Conservation (phyloP, 2,888 invertebrate genomes). For the Gymnosoma rotundatum region DNA sequence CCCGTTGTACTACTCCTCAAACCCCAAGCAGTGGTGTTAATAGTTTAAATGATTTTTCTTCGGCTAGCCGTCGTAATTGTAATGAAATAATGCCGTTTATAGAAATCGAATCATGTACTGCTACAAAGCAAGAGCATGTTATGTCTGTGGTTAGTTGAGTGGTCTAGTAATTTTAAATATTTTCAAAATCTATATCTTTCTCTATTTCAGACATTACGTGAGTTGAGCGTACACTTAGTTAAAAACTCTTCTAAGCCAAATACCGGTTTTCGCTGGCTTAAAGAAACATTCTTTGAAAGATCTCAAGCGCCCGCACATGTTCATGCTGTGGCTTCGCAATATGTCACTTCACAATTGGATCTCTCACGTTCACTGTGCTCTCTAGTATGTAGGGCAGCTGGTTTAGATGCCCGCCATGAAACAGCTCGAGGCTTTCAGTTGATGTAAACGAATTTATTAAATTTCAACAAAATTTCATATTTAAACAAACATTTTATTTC, state of each 20-base stretch:
- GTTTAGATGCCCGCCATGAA: slow-evolving; percentile 86
- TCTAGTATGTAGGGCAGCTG: slow-evolving; percentile 87
- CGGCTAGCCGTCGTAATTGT: slow-evolving; percentile 81
- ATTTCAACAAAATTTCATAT: not conserved
- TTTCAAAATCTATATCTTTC: too few species aligned
- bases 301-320: slow-evolving; percentile 87
- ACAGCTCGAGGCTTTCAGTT: slow-evolving; percentile 90
- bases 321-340: slow-evolving; percentile 91
- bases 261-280: slow-evolving; percentile 82
- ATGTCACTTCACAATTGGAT: slow-evolving; percentile 91
- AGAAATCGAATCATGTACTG: slow-evolving; percentile 92
- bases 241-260: slow-evolving; percentile 84
- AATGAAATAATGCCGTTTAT: slow-evolving; percentile 89
- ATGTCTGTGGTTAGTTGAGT: slow-evolving; percentile 88
- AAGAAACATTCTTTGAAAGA: slow-evolving; percentile 82
- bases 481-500: slow-evolving; percentile 2
- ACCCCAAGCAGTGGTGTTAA: slow-evolving; percentile 86
- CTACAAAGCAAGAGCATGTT: slow-evolving; percentile 93
- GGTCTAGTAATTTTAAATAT: not conserved
- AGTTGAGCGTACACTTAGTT: slow-evolving; percentile 91
- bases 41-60: slow-evolving; percentile 81
- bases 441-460: slow-evolving; percentile 84
- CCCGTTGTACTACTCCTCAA: slow-evolving; percentile 92
- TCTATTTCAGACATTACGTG: slow-evolving; percentile 88
- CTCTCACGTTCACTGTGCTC: slow-evolving; percentile 90